Percentiles rank a stretch among this genome's conserved stretches.
Evolutionary conservation across 2,113 vertebrate genomes (phyloP).

Genomic region (Camelus dromedarius): DNA sequence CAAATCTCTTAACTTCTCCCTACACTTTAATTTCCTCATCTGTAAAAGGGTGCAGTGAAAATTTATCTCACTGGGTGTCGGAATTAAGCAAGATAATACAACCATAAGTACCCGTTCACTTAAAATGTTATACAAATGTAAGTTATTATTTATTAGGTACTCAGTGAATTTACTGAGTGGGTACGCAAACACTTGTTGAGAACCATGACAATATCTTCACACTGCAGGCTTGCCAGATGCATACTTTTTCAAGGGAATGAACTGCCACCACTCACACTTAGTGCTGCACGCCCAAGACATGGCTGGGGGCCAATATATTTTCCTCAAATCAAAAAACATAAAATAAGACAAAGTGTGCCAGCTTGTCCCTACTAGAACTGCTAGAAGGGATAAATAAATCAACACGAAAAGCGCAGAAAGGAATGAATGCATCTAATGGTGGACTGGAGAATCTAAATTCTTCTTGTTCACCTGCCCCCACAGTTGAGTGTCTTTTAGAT

Average conservation of each 20-base stretch:
- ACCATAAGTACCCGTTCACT: not conserved
- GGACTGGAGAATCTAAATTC: not conserved
- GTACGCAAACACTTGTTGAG: not conserved
- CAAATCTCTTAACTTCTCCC: not conserved
- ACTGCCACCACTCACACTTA: not conserved
- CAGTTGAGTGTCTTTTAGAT: not conserved
- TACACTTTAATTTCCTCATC: not conserved
- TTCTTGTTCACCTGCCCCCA: not conserved
- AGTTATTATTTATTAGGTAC: not conserved
- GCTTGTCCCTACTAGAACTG: not conserved
- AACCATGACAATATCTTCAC: not conserved
- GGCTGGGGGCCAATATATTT: not conserved
- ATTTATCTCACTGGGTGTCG: not conserved
- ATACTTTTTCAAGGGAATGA: not conserved
- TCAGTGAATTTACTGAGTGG: not conserved
- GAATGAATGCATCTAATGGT: not conserved
- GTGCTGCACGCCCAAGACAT: not conserved
- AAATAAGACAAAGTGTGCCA: not conserved
- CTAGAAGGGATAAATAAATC: not conserved
- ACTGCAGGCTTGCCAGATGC: not conserved
- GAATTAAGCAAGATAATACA: not conserved
- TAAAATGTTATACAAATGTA: not conserved
- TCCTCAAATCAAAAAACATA: not conserved
- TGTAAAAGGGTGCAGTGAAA: not conserved
- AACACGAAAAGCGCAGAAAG: not conserved